phyloP scores from a whole-genome alignment of 2,888 invertebrate genomes.

The Drosophila vallismaia region DNA sequence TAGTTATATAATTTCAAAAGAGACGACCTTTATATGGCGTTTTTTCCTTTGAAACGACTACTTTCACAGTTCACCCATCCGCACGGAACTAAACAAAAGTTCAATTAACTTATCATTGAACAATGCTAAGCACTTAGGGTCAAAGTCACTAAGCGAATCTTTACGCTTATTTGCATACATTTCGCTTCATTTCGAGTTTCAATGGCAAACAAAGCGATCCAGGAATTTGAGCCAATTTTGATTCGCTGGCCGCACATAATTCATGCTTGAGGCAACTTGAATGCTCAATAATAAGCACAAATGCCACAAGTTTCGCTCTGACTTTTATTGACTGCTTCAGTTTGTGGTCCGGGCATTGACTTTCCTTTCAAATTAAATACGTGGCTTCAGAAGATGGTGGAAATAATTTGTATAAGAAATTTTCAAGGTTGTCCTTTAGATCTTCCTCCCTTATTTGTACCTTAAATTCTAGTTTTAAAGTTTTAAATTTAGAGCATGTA shows the following conservation, averaged over 20 bases:
- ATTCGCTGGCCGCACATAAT: conserved; percentile 64
- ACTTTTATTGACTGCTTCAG: conserved; percentile 72
- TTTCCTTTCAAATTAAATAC: conserved; percentile 76
- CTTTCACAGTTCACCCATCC: background rate
- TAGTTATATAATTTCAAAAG: background rate
- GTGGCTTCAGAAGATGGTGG: conserved; percentile 46
- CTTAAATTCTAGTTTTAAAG: conserved; percentile 48
- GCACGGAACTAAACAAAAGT: conserved; percentile 54
- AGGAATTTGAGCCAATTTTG: conserved; percentile 37
- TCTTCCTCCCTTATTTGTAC: conserved; percentile 9
- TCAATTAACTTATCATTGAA: conserved; percentile 72
- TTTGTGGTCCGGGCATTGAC: conserved; percentile 51
- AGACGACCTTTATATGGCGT: background rate
- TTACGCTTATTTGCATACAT: conserved; percentile 76
- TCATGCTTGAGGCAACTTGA: conserved; percentile 78
- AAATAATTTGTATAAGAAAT: conserved; percentile 31
- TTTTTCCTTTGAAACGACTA: background rate
- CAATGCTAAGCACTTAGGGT: conserved; percentile 56
- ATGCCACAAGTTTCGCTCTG: conserved; percentile 69
- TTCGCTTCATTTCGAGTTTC: conserved; percentile 51
- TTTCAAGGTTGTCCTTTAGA: conserved; percentile 33
- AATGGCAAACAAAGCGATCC: conserved; percentile 51
- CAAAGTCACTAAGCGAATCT: conserved; percentile 71
- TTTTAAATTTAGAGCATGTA: conserved; percentile 29
- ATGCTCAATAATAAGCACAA: conserved; percentile 74